Evolutionary conservation across 2,113 vertebrate genomes (phyloP).

Genomic region (Copsychus sechellarum): DNA sequence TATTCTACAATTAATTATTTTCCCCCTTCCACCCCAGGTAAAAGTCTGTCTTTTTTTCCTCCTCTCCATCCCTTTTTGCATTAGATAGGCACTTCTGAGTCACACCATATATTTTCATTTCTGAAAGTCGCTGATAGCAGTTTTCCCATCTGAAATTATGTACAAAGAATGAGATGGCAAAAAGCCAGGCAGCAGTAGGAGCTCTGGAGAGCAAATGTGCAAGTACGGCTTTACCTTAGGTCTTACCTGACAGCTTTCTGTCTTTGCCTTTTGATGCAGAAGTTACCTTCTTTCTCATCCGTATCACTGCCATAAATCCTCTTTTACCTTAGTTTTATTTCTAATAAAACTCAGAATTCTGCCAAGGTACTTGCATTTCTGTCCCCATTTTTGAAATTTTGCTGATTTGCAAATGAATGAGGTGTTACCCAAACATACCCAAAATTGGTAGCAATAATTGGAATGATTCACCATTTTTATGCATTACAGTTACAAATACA

Average conservation of each 20-base stretch:
- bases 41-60: background rate
- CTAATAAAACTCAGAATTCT: background rate
- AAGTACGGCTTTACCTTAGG: background rate
- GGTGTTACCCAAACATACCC: background rate
- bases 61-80: background rate
- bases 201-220: background rate
- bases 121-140: conserved; percentile 38
- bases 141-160: conserved; percentile 44
- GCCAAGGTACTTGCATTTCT: background rate
- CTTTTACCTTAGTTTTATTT: background rate
- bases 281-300: background rate
- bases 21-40: background rate
- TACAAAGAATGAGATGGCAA: background rate
- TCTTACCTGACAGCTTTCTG: background rate
- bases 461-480: background rate
- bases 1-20: background rate
- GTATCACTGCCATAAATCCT: background rate
- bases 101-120: conserved; percentile 36
- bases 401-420: background rate
- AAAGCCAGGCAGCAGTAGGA: conserved; percentile 1
- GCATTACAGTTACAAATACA: background rate
- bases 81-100: conserved; percentile 11
- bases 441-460: background rate
- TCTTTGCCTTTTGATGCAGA: background rate
- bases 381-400: background rate